Conservation (phyloP, 2,113 vertebrate species). For the Saiga tatarica region DNA sequence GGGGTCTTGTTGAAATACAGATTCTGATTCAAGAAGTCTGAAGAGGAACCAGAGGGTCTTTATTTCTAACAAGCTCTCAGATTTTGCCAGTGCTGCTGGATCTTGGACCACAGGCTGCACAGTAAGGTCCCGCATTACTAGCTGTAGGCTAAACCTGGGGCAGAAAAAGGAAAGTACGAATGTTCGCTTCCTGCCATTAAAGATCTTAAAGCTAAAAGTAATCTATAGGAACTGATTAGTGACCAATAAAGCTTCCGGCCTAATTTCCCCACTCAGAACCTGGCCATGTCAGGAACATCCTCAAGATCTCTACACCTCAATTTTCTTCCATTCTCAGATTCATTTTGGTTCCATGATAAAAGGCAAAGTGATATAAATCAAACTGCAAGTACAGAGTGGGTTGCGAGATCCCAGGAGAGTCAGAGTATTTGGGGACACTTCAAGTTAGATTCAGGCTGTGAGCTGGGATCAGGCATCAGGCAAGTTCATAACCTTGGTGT, state of each 20-base stretch:
- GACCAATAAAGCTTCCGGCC: background rate
- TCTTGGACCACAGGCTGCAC: background rate
- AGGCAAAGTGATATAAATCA: background rate
- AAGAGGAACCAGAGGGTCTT: background rate
- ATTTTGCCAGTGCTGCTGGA: no score
- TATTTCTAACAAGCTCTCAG: background rate
- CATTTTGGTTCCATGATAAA: background rate
- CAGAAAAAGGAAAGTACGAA: background rate
- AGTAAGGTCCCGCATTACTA: background rate
- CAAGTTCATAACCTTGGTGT: rapidly evolving
- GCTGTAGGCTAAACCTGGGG: background rate
- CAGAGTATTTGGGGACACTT: background rate
- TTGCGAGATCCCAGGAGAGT: background rate
- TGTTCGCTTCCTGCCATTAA: background rate
- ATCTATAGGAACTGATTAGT: background rate
- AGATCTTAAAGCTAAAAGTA: background rate
- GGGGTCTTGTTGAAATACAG: background rate
- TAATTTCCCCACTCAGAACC: background rate
- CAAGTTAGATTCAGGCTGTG: background rate
- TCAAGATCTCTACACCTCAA: background rate
- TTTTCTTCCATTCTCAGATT: background rate
- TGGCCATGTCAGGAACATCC: background rate
- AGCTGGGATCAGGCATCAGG: rapidly evolving
- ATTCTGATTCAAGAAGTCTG: background rate
- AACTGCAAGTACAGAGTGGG: background rate